Evolutionary conservation across 2,888 invertebrate species (phyloP).

Genomic region (Ennomos quercinarius): DNA sequence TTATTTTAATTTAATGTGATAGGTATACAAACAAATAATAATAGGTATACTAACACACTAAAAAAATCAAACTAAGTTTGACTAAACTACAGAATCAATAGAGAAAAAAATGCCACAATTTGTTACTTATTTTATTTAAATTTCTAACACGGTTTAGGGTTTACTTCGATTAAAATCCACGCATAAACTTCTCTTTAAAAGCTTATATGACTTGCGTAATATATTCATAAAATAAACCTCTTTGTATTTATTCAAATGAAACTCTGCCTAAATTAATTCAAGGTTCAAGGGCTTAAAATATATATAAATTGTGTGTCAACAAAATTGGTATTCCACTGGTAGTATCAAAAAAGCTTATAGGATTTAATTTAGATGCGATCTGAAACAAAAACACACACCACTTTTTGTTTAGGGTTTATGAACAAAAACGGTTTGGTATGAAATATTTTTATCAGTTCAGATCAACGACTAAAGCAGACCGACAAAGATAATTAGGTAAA

Average conservation of each 20-base stretch:
- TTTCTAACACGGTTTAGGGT: not conserved
- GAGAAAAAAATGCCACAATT: not conserved
- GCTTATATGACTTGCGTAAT: slow-evolving; percentile 12
- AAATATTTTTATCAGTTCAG: too few relatives aligned
- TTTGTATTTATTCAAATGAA: slow-evolving; percentile 24
- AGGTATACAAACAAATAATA: too few relatives aligned
- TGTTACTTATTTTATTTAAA: slow-evolving; percentile 5
- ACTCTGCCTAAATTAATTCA: slow-evolving; percentile 25
- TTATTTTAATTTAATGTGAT: too few relatives aligned
- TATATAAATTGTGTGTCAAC: slow-evolving; percentile 29
- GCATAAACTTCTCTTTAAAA: not conserved
- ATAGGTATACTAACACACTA: too few relatives aligned
- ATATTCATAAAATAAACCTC: slow-evolving; percentile 28
- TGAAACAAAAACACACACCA: slow-evolving; percentile 21
- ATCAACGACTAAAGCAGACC: too few relatives aligned
- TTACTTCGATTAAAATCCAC: not conserved
- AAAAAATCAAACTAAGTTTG: too few relatives aligned
- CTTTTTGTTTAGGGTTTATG: slow-evolving; percentile 6
- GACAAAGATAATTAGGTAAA: too few relatives aligned
- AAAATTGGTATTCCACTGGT: slow-evolving; percentile 27
- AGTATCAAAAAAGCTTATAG: slow-evolving; percentile 25
- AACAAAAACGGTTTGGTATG: too few relatives aligned
- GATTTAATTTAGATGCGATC: slow-evolving; percentile 29
- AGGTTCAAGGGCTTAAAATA: slow-evolving; percentile 19
- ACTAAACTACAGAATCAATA: too few relatives aligned